Conservation (phyloP, 1,140 invertebrate species). For the Drosophila oshimai region DNA sequence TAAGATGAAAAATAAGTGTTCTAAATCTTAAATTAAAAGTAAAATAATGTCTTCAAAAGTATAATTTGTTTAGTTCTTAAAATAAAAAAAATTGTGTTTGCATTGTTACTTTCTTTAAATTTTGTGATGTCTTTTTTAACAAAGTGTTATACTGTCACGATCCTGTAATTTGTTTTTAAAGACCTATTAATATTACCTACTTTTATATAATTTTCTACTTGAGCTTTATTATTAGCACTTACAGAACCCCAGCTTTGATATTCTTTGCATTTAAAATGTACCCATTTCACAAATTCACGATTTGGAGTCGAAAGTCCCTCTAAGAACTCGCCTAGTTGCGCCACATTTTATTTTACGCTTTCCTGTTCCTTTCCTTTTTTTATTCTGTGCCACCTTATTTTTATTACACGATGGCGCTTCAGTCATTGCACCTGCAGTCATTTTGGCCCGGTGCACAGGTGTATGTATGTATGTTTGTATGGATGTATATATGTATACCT, state of each 20-base stretch:
- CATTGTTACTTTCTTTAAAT: no score
- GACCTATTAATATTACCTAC: no score
- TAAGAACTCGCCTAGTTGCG: slow-evolving; percentile 21
- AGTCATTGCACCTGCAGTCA: slow-evolving; percentile 76
- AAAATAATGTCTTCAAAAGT: no score
- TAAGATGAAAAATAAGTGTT: no score
- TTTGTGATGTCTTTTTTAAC: no score
- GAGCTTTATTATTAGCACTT: neutral
- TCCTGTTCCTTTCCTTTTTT: slow-evolving; percentile 5
- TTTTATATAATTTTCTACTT: no score
- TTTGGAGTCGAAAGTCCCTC: slow-evolving; percentile 33
- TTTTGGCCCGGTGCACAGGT: slow-evolving; percentile 27
- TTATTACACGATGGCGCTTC: slow-evolving; percentile 66
- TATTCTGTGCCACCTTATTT: slow-evolving; percentile 48
- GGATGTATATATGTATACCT: slow-evolving; percentile 25
- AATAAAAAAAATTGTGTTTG: no score
- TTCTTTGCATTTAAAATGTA: slow-evolving; percentile 20
- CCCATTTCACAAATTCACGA: slow-evolving; percentile 8
- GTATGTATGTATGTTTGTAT: slow-evolving; percentile 3
- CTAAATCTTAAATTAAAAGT: no score
- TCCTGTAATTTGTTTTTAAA: no score
- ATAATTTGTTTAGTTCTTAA: no score
- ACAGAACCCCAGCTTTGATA: neutral
- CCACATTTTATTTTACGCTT: slow-evolving; percentile 44
- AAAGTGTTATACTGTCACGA: no score